A percentile compares a stretch with the other conserved stretches of the same genome.
Conservation (phyloP, 2,888 invertebrate genomes). For the Metalampra italica region DNA sequence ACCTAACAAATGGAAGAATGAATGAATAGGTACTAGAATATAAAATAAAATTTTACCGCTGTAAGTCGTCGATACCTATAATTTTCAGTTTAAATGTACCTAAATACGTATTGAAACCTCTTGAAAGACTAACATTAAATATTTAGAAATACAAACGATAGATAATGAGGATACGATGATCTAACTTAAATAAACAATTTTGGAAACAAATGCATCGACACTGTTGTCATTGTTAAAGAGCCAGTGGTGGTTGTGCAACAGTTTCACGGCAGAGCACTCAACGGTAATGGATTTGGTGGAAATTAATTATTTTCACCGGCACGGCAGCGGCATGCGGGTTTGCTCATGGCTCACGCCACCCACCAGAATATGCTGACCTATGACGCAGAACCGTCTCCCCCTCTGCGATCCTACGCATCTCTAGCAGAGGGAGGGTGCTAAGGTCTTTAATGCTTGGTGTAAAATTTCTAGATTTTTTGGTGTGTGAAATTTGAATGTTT, state of each 20-base stretch:
- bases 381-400: background rate
- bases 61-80: too few species aligned
- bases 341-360: conserved; percentile 15
- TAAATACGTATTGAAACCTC: too few species aligned
- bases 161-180: background rate
- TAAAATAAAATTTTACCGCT: too few species aligned
- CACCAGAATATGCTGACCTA: background rate
- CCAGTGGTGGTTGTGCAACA: conserved; percentile 40
- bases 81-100: too few species aligned
- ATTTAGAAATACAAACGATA: too few species aligned
- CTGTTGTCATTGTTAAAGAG: conserved; percentile 21
- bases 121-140: too few species aligned
- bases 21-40: too few species aligned
- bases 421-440: too few species aligned
- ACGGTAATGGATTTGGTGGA: conserved; percentile 55
- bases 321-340: conserved; percentile 29
- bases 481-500: conserved; percentile 44
- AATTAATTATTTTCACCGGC: conserved; percentile 60
- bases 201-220: background rate
- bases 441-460: background rate
- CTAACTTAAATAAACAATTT: background rate
- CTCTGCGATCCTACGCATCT: too few species aligned
- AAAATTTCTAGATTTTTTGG: conserved; percentile 47
- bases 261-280: conserved; percentile 48
- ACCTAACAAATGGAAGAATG: too few species aligned